Evolutionary conservation across 1,140 invertebrate species (phyloP).

Genomic region (Leptestheria dahalacensis): DNA sequence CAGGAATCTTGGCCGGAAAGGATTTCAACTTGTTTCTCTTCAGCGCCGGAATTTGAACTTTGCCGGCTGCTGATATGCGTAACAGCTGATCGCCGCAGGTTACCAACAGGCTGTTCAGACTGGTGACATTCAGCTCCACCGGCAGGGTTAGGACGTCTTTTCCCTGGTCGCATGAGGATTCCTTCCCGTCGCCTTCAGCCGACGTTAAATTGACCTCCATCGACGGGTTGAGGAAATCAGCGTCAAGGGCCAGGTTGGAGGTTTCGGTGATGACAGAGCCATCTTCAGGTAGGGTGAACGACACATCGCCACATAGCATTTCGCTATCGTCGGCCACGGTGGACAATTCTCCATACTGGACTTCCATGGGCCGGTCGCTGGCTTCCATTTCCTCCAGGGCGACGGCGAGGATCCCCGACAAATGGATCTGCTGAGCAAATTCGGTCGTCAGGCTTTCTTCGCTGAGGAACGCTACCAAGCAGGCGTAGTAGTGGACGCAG

Average conservation of each 20-base stretch:
- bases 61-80: neutral
- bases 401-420: neutral
- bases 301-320: slow-evolving; percentile 2
- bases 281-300: neutral
- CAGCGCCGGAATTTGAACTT: neutral
- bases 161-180: too few species aligned
- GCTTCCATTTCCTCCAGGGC: neutral
- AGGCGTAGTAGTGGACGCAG: slow-evolving; percentile 46
- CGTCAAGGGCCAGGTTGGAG: neutral
- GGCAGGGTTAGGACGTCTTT: slow-evolving; percentile 2
- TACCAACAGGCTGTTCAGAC: neutral
- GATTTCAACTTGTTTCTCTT: neutral
- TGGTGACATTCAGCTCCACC: neutral
- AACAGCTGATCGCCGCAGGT: neutral
- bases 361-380: neutral
- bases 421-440: slow-evolving; percentile 47
- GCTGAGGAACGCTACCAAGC: slow-evolving; percentile 61
- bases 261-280: neutral
- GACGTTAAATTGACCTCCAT: neutral
- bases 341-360: neutral
- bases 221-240: neutral
- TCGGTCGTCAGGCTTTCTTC: slow-evolving; percentile 48
- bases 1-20: neutral
- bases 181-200: too few species aligned
- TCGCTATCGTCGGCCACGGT: neutral